These are phyloP conservation scores for Operophtera brumata DNA, from an alignment of 2,888 invertebrate species.

Conservation along the genomic window DNA sequence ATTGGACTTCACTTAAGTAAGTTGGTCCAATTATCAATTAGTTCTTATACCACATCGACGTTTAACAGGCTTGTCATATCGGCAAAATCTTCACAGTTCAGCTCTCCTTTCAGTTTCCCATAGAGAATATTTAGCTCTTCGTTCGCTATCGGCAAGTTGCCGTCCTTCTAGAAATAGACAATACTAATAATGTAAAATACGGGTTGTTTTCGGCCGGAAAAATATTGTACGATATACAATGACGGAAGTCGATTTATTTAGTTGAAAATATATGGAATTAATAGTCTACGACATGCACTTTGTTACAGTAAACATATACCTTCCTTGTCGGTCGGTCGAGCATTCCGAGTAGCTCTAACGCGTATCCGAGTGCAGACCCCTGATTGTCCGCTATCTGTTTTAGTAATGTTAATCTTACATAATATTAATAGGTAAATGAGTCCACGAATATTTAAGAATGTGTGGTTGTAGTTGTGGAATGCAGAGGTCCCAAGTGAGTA, in stretches of 20 bases:
- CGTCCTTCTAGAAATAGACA: conserved; percentile 14
- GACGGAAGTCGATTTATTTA: neutral
- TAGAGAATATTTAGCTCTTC: conserved; percentile 6
- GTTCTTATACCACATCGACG: conserved; percentile 14
- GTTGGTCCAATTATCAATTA: too few species aligned
- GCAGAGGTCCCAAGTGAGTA: too few species aligned
- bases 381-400: neutral
- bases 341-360: neutral
- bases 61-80: conserved; percentile 19
- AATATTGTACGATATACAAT: neutral
- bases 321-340: neutral
- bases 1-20: too few species aligned
- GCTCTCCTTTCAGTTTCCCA: conserved; percentile 8
- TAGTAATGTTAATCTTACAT: neutral
- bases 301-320: neutral
- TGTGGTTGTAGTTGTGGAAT: too few species aligned
- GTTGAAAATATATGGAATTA: neutral
- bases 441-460: too few species aligned
- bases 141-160: neutral
- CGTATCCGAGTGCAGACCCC: neutral
- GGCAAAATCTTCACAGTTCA: conserved; percentile 11
- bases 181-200: conserved; percentile 7
- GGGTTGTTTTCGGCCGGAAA: too few species aligned
- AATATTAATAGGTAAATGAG: too few species aligned
- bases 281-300: neutral